Evolutionary conservation across 64 coral and sea anemone genomes (phyloP), one percentile per base, ranked within the genome.

Genomic region (Cladopsammia gracilis): DNA sequence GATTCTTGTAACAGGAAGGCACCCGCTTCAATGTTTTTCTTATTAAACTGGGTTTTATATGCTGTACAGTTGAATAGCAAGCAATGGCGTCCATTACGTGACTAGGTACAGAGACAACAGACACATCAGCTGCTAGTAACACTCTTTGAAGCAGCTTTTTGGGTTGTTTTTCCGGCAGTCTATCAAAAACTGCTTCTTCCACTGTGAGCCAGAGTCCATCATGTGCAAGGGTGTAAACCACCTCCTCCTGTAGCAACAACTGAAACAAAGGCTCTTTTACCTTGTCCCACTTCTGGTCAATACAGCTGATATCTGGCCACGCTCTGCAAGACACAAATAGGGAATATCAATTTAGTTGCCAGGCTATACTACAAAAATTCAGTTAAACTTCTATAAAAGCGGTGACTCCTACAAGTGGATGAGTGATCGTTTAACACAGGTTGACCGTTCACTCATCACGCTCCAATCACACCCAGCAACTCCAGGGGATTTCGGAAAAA

Each of bases 151-250:
- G 50, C 25, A 89, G 64, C 7, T 86, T 77, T 34, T 82, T 64
- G 58, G 79, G 62, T 11, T 76, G 77, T 26, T 50, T 82, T 83
- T 79, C 82, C 15, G 74, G n/a, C 5, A 89, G 48, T 48, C 50
- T 76, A 10, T 95, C 86, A 73, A 98, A 60, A 8, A 86, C 73
- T 1, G 78, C 85, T 18, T 89, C 86, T 65, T 83, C 18, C 2
- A 98, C 54, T 11, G 34, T 82, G 34, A 94, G 82, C 96, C 96
- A 98, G 26, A 53, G 70, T 51, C 84, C 89, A 7, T 86, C 87
- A 56, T 67, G 23, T 1, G 86, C 93, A 61, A 52, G 45, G 47
- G 86, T 98, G 79, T 84, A 85, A 1, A 95, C 57, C 4, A 95
- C 53, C 47, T 89, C 49, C 13, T 80, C 58, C 10, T 58, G 3